Percentiles rank a stretch among this genome's conserved stretches.
phyloP scores from a whole-genome alignment of 2,888 invertebrate genomes.

The Agonopterix heracliana region DNA sequence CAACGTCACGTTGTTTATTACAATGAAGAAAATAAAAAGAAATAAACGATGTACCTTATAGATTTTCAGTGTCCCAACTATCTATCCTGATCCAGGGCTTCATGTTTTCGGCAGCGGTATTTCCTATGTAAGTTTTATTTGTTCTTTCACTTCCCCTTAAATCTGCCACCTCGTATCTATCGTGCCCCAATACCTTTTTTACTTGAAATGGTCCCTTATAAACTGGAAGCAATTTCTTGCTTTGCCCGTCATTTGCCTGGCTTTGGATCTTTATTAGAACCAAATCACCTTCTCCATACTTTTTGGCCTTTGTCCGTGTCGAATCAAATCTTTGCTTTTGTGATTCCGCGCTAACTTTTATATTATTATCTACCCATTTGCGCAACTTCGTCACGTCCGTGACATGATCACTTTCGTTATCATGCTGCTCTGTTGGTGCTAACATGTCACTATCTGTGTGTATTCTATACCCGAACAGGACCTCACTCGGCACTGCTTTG shows the following conservation, averaged over 20 bases:
- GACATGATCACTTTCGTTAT: slow-evolving; percentile 19
- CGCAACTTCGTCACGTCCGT: slow-evolving; percentile 15
- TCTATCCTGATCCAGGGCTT: slow-evolving; percentile 15
- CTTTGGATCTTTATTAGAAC: slow-evolving; percentile 13
- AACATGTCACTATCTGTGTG: slow-evolving; percentile 11
- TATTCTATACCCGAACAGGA: slow-evolving; percentile 13
- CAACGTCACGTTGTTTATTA: too few relatives aligned
- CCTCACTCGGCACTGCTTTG: slow-evolving; percentile 17
- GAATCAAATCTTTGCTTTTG: slow-evolving; percentile 18
- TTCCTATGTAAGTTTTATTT: slow-evolving; percentile 10
- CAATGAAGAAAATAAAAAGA: too few relatives aligned
- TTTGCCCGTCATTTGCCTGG: slow-evolving; percentile 12
- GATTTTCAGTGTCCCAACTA: too few relatives aligned
- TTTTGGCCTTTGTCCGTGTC: background rate
- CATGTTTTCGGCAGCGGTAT: too few relatives aligned
- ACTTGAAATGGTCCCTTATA: slow-evolving; percentile 16
- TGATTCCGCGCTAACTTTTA: slow-evolving; percentile 22
- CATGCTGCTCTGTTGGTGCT: too few relatives aligned
- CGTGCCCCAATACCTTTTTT: slow-evolving; percentile 5
- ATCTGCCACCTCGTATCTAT: slow-evolving; percentile 12
- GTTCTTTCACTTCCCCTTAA: slow-evolving; percentile 10
- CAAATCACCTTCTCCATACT: slow-evolving; percentile 11
- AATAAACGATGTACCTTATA: too few relatives aligned
- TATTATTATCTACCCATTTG: slow-evolving; percentile 23
- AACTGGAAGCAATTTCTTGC: slow-evolving; percentile 11